Base-by-base conservation (phyloP, 2,113 vertebrate genomes). In the Coracopsis vasa region DNA sequence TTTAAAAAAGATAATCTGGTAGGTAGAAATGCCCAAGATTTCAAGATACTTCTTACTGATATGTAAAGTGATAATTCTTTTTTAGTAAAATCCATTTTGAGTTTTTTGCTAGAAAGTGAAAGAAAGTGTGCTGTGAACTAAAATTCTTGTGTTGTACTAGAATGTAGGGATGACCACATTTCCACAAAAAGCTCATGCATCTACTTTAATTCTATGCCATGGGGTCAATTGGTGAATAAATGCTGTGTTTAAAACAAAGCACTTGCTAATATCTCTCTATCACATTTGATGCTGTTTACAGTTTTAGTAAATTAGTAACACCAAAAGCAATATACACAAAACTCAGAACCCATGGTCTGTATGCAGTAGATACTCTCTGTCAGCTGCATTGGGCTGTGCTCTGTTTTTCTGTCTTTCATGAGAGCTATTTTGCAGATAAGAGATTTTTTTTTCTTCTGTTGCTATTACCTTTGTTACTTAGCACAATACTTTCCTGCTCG, bases 281-380 rank as follows among this genome's bases (percentile, higher is more conserved):
- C 39, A 23, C 37, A 4, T 51, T 74, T 74, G 48, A 37, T 27
- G 13, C 48, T 86, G 27, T 64, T 39, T 15, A 18, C 33, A 56
- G 35, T 72, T 73, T 35, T 41, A 27, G 37, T 82, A 77, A 45
- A 33, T 56, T 10, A 11, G 10, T n/a, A 64, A n/a, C 31, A 50
- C 28, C 66, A 31, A 61, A 79, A 73, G 11, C 58, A 45, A 19
- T 12, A 16, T 20, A 33, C 35, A 14, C 41, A 28, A 35, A 15
- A 20, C 69, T 66, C 45, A 9, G 50, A 61, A 51, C 17, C 2
- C n/a, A 16, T 0, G 0, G 23, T 25, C 23, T 66, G 44, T 7
- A 10, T 1, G 8, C 42, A 62, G 37, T 65, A 56, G 66, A 33
- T 42, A 21, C 54, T 86, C 2, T 0, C 42, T 73, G 19, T 64